Conservation (phyloP, 2,113 vertebrate species). For the Acrocephalus arundinaceus region DNA sequence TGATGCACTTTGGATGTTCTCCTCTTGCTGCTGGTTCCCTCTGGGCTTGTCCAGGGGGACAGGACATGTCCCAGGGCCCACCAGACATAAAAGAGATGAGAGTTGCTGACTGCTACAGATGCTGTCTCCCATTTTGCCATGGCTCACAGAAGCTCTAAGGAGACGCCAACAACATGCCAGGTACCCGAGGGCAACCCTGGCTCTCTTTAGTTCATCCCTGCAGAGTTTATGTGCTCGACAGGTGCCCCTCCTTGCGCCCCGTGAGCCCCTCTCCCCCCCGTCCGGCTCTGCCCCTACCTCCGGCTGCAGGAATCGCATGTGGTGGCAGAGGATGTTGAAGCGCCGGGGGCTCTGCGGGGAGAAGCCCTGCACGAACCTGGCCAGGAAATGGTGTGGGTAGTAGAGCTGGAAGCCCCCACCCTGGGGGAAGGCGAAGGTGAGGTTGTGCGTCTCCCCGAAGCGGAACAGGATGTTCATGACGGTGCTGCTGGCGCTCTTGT, state of each 20-base stretch:
- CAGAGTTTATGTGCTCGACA: rapidly evolving
- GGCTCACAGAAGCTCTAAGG: not conserved
- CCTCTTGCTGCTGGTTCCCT: not conserved
- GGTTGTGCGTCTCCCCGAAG: conserved; percentile 79
- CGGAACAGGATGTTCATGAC: conserved; percentile 86
- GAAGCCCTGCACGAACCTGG: conserved; percentile 77
- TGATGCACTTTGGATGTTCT: not conserved
- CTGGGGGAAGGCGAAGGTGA: conserved; percentile 81
- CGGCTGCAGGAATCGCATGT: conserved; percentile 80
- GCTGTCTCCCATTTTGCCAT: not conserved
- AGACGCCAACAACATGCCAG: not conserved
- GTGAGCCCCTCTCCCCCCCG: rapidly evolving
- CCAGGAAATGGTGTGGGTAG: conserved; percentile 77
- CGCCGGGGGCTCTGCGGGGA: not conserved
- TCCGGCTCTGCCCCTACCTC: conserved; percentile 67
- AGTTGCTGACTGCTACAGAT: not conserved
- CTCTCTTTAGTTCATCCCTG: not conserved
- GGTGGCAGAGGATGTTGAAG: conserved; percentile 87
- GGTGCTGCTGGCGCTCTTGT: conserved; percentile 87
- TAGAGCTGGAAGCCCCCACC: conserved; percentile 74
- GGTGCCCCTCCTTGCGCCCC: not conserved
- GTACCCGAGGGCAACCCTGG: not conserved
- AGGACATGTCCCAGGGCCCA: not conserved
- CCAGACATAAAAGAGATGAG: not conserved
- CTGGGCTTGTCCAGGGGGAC: not conserved